phyloP scores from a whole-genome alignment of 2,797 vertebrate species.

The Coccyzus lansbergi region DNA sequence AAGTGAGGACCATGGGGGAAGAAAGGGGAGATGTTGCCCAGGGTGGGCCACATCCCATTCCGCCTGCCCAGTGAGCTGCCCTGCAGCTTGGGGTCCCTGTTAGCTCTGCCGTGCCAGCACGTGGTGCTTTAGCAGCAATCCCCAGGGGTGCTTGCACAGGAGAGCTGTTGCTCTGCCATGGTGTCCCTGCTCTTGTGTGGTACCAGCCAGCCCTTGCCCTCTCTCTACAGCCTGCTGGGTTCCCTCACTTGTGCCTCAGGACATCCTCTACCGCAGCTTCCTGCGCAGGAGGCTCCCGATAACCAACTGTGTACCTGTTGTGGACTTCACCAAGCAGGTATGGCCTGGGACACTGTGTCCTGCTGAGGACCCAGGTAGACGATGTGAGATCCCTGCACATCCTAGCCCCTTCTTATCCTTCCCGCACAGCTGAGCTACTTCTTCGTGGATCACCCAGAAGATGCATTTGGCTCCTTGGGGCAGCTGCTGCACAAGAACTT shows the following conservation, averaged over 20 bases:
- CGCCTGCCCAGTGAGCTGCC: neutral
- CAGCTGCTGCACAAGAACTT: conserved; percentile 77
- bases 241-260: neutral
- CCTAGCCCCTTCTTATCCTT: neutral
- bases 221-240: neutral
- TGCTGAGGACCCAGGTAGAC: rapidly evolving
- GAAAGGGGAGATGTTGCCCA: neutral
- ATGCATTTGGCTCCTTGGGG: conserved; percentile 76
- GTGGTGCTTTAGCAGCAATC: neutral
- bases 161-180: rapidly evolving
- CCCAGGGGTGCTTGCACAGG: rapidly evolving
- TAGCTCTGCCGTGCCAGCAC: rapidly evolving
- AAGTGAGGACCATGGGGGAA: neutral
- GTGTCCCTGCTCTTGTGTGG: neutral
- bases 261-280: neutral
- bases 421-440: conserved; percentile 67
- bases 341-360: rapidly evolving
- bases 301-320: neutral
- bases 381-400: rapidly evolving
- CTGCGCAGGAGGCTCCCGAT: neutral
- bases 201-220: rapidly evolving
- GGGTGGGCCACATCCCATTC: too few relatives aligned
- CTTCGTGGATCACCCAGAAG: conserved; percentile 76
- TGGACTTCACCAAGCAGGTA: conserved; percentile 35
- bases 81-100: neutral